These are phyloP conservation scores for Diadophis punctatus DNA, from an alignment of 2,113 vertebrate species.

Conservation along the genomic window DNA sequence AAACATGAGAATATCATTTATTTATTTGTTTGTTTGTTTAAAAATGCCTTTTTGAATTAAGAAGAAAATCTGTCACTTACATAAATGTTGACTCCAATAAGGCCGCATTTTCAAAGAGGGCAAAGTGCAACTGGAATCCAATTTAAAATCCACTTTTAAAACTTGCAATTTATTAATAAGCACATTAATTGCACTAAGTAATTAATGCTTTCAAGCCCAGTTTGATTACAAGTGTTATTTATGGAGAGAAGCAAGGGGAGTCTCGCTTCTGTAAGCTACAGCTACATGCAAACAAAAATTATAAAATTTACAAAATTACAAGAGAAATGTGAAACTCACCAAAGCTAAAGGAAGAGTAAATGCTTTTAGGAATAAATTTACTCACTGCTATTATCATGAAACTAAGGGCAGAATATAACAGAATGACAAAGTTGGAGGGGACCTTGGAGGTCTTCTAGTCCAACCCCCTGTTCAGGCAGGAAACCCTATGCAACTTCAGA, in stretches of 20 bases:
- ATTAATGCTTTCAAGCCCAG: not conserved
- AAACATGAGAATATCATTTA: not conserved
- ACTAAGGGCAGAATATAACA: not conserved
- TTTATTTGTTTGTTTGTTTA: not conserved
- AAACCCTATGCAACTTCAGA: not conserved
- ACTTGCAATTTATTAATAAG: conserved; percentile 21
- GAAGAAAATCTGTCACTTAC: not conserved
- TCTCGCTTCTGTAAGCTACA: not conserved
- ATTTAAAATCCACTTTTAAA: conserved; percentile 13
- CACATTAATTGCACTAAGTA: conserved; percentile 16
- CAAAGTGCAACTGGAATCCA: not conserved
- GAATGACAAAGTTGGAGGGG: not conserved
- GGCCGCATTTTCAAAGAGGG: not conserved
- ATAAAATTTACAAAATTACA: conserved; percentile 14
- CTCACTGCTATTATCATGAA: not conserved
- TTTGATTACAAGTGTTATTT: conserved; percentile 35
- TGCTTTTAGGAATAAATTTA: not conserved
- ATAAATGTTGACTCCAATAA: not conserved
- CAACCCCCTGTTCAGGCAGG: not conserved
- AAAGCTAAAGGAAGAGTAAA: conserved; percentile 16
- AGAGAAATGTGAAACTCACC: not conserved
- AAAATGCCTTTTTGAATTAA: not conserved
- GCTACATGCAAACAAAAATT: not conserved
- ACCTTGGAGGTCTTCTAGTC: not conserved
- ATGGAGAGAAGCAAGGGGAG: conserved; percentile 25